Evolutionary conservation across 2,113 vertebrate species (phyloP).

Genomic region (Siphamia tubifer): DNA sequence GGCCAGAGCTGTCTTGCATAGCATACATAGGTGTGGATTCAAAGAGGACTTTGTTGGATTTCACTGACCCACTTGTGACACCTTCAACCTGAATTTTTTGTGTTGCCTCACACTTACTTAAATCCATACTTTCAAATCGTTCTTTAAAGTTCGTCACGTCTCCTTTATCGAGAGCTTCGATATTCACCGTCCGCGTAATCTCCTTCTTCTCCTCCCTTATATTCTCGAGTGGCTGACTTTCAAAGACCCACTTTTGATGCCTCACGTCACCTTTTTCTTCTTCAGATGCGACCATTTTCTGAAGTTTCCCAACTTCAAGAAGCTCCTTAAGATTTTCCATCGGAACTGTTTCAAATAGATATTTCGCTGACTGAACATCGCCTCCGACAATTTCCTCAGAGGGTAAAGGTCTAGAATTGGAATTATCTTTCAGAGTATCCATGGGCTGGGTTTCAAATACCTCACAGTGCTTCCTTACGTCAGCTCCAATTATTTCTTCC

Average conservation of each 20-base stretch:
- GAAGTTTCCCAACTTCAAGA: constrained; percentile 83
- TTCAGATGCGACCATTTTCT: constrained; percentile 82
- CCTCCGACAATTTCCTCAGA: constrained; percentile 85
- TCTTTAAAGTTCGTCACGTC: constrained; percentile 86
- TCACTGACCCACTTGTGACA: constrained; percentile 85
- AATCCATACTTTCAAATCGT: constrained; percentile 87
- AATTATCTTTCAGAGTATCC: constrained; percentile 83
- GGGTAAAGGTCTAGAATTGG: constrained; percentile 67
- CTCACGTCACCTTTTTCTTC: constrained; percentile 91
- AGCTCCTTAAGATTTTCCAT: constrained; percentile 88
- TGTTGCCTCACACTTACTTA: constrained; percentile 83
- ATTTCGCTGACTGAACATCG: constrained; percentile 83
- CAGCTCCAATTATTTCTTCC: constrained; percentile 85
- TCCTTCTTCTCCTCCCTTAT: constrained; percentile 88
- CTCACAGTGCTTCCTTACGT: constrained; percentile 87
- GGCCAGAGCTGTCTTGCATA: constrained; percentile 88
- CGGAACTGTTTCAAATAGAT: constrained; percentile 89
- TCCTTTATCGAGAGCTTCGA: constrained; percentile 86
- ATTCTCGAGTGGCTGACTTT: constrained; percentile 87
- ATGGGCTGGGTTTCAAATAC: constrained; percentile 89
- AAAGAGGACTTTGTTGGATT: constrained; percentile 87
- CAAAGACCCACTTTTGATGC: constrained; percentile 91
- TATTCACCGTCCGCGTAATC: constrained; percentile 81
- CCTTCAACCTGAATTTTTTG: constrained; percentile 88
- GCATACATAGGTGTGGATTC: constrained; percentile 90